These are phyloP conservation scores for Pseudorhombus dupliciocellatus DNA, from an alignment of 2,113 vertebrate species.

Conservation along the genomic window DNA sequence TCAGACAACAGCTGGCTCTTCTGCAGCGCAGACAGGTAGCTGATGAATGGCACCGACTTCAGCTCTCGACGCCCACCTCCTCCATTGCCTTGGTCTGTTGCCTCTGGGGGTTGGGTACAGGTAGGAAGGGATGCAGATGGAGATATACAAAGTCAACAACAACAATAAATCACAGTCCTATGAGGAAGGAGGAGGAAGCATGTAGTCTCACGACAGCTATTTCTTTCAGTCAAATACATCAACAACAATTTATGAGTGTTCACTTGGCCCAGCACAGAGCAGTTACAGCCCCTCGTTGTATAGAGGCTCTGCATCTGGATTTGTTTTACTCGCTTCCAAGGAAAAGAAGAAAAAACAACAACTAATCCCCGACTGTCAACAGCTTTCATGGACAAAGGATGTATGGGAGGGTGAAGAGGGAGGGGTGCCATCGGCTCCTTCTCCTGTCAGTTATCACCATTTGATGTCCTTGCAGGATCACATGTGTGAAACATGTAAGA, in stretches of 20 bases:
- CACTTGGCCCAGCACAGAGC: conserved; percentile 9
- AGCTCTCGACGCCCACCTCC: conserved; percentile 89
- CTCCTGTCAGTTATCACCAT: conserved; percentile 49
- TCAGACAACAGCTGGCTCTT: conserved; percentile 93
- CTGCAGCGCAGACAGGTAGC: conserved; percentile 92
- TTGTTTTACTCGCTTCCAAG: conserved; percentile 39
- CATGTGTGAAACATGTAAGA: background rate
- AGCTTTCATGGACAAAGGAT: conserved; percentile 41
- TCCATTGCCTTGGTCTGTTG: conserved; percentile 86
- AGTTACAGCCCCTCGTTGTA: conserved; percentile 31
- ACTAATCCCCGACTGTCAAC: conserved; percentile 56
- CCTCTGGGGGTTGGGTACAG: conserved; percentile 79
- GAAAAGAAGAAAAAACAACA: conserved; percentile 41
- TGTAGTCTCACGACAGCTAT: background rate
- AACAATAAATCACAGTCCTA: background rate
- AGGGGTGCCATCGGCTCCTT: conserved; percentile 41
- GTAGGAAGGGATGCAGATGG: background rate
- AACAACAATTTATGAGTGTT: conserved; percentile 4
- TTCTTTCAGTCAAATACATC: background rate
- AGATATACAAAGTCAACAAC: conserved; percentile 10
- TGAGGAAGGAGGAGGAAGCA: background rate
- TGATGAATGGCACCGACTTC: conserved; percentile 96
- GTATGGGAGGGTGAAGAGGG: conserved; percentile 27
- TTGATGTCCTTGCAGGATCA: conserved; percentile 47
- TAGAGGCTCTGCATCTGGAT: conserved; percentile 45